A percentile compares a stretch with the other conserved stretches of the same genome.
Evolutionary conservation across 2,797 vertebrate species (phyloP).

Genomic region (Pseudocheirus occidentalis): DNA sequence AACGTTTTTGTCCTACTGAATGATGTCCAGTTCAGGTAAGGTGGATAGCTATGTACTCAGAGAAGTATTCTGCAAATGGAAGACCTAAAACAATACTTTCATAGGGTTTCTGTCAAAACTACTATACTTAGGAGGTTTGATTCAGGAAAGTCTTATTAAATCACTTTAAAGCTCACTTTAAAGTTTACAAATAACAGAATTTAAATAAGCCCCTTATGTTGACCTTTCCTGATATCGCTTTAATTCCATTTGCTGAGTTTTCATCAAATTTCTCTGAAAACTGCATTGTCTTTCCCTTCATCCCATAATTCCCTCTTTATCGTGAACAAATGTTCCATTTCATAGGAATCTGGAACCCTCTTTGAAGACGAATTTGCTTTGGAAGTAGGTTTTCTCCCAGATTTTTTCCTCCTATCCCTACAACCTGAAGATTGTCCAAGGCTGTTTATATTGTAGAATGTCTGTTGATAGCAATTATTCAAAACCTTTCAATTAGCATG

Average conservation of each 20-base stretch:
- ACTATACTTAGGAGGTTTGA: background rate
- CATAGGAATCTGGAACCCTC: constrained; percentile 33
- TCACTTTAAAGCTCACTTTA: constrained; percentile 16
- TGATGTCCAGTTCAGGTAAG: background rate
- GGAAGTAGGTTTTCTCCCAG: background rate
- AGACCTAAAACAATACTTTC: background rate
- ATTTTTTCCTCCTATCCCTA: background rate
- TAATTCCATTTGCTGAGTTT: constrained; percentile 41
- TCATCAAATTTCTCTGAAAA: constrained; percentile 33
- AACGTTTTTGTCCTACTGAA: constrained; percentile 39
- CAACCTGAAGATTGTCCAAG: constrained; percentile 20
- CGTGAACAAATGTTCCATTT: constrained; percentile 23
- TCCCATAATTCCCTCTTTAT: constrained; percentile 18
- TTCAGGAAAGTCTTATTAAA: constrained; percentile 28
- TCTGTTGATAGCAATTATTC: constrained; percentile 65
- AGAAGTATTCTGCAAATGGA: background rate
- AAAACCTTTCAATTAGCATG: constrained; percentile 65
- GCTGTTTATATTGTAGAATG: constrained; percentile 51
- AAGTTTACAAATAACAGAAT: constrained; percentile 12
- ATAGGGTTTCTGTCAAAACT: constrained; percentile 5
- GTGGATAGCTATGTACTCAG: constrained; percentile 43
- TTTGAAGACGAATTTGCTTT: background rate
- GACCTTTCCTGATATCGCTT: background rate
- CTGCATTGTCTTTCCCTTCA: background rate
- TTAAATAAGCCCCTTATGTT: background rate